phyloP scores from a whole-genome alignment of 30 jellyfish, hydroid and myxozoan species.

The Cassiopea xamachana region DNA sequence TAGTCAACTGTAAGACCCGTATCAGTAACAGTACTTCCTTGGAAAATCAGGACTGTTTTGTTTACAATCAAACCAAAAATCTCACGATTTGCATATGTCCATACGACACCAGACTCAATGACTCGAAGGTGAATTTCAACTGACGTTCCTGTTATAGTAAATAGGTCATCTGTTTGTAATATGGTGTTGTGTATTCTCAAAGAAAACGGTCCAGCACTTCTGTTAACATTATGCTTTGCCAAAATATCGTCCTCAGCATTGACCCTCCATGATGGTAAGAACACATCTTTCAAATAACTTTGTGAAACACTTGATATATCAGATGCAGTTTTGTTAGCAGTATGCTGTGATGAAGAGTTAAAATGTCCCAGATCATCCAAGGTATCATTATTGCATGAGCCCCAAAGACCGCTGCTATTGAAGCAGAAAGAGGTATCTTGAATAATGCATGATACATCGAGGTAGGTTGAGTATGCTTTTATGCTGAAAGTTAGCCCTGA shows the following conservation, averaged over 20 bases:
- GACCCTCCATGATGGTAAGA: constrained; percentile 42
- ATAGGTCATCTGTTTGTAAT: constrained; percentile 29
- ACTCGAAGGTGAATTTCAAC: constrained; percentile 34
- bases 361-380: constrained; percentile 35
- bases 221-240: not conserved
- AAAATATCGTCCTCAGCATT: constrained; percentile 4
- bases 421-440: constrained; percentile 3
- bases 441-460: constrained; percentile 36
- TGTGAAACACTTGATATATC: constrained; percentile 35
- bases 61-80: constrained; percentile 34
- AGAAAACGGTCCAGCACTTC: constrained; percentile 22
- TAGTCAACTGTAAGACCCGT: constrained; percentile 33
- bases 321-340: not conserved
- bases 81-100: constrained; percentile 33
- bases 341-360: constrained; percentile 9
- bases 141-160: constrained; percentile 14
- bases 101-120: constrained; percentile 37
- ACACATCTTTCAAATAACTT: not conserved
- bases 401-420: constrained; percentile 60
- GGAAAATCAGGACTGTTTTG: constrained; percentile 29
- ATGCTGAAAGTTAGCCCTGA: not conserved
- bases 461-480: not conserved
- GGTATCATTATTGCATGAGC: constrained; percentile 40
- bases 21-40: constrained; percentile 24
- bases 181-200: constrained; percentile 42